phyloP scores from a whole-genome alignment of 2,113 vertebrate genomes.

The Corvus moneduloides region DNA sequence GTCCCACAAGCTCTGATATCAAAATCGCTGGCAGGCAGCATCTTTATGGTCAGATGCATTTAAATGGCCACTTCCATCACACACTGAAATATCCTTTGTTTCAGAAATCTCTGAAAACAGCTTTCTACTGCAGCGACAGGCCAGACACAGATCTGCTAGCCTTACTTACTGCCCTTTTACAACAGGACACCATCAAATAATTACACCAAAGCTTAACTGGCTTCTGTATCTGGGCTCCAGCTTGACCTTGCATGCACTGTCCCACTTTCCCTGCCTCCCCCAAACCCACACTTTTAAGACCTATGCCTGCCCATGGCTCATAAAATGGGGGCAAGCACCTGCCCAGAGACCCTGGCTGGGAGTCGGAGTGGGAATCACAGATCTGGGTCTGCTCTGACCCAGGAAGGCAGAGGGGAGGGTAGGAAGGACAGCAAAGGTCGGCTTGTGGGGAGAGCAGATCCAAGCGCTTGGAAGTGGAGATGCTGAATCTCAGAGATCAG shows the following conservation, averaged over 20 bases:
- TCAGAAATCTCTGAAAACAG: conserved; percentile 8
- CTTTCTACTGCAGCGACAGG: not conserved
- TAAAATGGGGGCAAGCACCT: not conserved
- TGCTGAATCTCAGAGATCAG: not conserved
- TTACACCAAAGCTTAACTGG: not conserved
- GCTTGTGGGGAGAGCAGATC: not conserved
- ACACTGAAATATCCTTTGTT: not conserved
- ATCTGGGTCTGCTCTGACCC: not conserved
- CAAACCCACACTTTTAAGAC: not conserved
- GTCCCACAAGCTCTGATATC: not conserved
- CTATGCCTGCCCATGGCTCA: not conserved
- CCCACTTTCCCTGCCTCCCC: not conserved
- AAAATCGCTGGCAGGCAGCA: conserved; percentile 9
- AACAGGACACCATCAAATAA: not conserved
- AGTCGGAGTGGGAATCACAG: not conserved
- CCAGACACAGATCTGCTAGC: not conserved
- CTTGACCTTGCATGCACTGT: not conserved
- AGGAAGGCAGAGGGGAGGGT: accelerated
- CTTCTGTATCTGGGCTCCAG: not conserved
- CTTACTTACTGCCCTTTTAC: not conserved
- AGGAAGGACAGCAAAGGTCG: not conserved
- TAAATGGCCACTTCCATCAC: conserved; percentile 26
- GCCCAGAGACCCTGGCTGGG: accelerated
- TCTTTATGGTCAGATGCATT: conserved; percentile 33
- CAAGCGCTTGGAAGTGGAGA: not conserved